Percentiles rank a stretch among this genome's conserved stretches.
Conservation (phyloP, 2,113 vertebrate genomes). For the Periophthalmus modestus region DNA sequence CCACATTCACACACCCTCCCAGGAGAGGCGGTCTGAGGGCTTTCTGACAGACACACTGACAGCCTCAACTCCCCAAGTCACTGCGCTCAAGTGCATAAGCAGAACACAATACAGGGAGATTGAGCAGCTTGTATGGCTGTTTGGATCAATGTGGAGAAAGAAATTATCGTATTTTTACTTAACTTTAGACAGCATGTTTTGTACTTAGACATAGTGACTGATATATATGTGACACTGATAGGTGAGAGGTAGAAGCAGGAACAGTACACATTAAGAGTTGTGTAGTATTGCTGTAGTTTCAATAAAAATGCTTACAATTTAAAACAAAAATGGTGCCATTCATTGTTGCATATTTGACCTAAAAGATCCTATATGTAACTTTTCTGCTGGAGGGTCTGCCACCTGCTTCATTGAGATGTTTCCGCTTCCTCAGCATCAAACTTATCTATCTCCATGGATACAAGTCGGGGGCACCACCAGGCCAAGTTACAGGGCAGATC, state of each 20-base stretch:
- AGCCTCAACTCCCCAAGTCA: slow-evolving; percentile 31
- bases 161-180: background rate
- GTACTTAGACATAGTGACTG: background rate
- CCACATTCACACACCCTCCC: slow-evolving; percentile 62
- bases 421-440: too few species aligned
- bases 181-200: background rate
- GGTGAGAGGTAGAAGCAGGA: background rate
- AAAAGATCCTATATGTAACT: too few species aligned
- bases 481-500: too few species aligned
- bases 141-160: background rate
- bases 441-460: too few species aligned
- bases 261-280: background rate
- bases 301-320: background rate
- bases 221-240: background rate
- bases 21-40: slow-evolving; percentile 44
- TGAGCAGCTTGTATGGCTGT: slow-evolving; percentile 29
- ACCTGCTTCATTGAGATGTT: too few species aligned
- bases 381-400: too few species aligned
- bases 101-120: background rate
- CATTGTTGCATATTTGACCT: background rate
- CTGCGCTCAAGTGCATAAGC: slow-evolving; percentile 8
- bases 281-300: background rate
- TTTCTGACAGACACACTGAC: slow-evolving; percentile 27
- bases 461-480: too few species aligned
- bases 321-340: too few species aligned